Evolutionary conservation across 1,140 invertebrate species (phyloP).

Genomic region (Grapholita molesta): DNA sequence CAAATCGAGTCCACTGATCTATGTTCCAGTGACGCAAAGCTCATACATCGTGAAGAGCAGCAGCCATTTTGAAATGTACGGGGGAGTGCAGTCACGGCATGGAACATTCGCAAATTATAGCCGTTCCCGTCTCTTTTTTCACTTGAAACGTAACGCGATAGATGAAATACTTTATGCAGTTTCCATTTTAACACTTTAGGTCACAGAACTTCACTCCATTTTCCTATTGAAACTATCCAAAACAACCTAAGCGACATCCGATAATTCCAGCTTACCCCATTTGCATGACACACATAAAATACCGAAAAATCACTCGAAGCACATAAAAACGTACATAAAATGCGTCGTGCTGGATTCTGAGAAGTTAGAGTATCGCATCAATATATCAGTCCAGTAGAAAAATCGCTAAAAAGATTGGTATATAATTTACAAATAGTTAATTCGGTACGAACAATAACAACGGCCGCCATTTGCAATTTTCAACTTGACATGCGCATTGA

Average conservation of each 20-base stretch:
- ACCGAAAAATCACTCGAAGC: conserved; percentile 75
- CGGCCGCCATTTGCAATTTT: conserved; percentile 79
- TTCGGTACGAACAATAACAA: conserved; percentile 79
- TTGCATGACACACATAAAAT: conserved; percentile 79
- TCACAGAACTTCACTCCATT: conserved; percentile 72
- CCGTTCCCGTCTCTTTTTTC: conserved; percentile 47
- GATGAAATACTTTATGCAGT: conserved; percentile 58
- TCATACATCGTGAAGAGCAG: conserved; percentile 77
- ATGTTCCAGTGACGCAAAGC: conserved; percentile 78
- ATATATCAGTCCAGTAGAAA: conserved; percentile 72
- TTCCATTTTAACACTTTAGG: conserved; percentile 66
- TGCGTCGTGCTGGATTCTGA: conserved; percentile 64
- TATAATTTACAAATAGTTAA: conserved; percentile 79
- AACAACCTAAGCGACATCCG: conserved; percentile 79
- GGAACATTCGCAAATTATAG: conserved; percentile 71
- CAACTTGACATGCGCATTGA: conserved; percentile 79
- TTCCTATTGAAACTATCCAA: conserved; percentile 75
- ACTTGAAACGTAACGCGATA: conserved; percentile 44
- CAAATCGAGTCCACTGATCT: conserved; percentile 68
- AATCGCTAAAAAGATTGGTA: conserved; percentile 76
- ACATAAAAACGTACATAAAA: conserved; percentile 75
- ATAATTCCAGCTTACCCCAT: conserved; percentile 79
- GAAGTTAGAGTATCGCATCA: conserved; percentile 70
- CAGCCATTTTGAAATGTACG: conserved; percentile 79
- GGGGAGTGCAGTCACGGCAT: conserved; percentile 77